phyloP scores from a whole-genome alignment of 1,140 invertebrate genomes.

The Arctopsyche grandis region DNA sequence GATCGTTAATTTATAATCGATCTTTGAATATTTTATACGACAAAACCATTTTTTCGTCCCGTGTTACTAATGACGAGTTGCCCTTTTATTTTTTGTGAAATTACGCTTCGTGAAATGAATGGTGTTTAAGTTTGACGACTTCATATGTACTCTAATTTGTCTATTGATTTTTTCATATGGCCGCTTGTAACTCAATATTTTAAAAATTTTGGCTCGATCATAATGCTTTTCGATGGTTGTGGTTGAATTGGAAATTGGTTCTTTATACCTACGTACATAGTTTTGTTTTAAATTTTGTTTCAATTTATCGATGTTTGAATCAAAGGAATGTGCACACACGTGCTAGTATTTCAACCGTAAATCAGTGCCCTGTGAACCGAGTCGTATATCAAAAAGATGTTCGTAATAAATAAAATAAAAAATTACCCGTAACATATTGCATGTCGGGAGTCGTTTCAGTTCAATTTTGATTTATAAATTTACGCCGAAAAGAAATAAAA shows the following conservation, averaged over 20 bases:
- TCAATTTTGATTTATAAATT: conserved; percentile 36
- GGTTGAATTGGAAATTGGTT: too few species aligned
- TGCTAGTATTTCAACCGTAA: too few species aligned
- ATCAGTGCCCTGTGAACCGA: too few species aligned
- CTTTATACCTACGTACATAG: too few species aligned
- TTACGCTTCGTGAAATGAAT: not conserved
- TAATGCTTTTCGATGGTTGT: too few species aligned
- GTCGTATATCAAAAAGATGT: too few species aligned
- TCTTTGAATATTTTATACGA: conserved; percentile 2
- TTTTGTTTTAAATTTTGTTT: too few species aligned
- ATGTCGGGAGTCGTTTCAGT: conserved; percentile 29
- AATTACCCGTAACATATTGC: conserved; percentile 20
- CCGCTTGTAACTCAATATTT: not conserved
- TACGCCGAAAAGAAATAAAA: not conserved
- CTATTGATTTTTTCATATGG: not conserved
- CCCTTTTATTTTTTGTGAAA: not conserved
- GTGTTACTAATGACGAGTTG: not conserved
- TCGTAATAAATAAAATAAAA: conserved; percentile 23
- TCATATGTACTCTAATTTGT: not conserved
- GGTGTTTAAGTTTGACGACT: not conserved
- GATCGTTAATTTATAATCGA: not conserved
- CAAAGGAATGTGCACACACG: too few species aligned
- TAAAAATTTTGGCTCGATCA: not conserved
- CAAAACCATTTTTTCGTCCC: not conserved
- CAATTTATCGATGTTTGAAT: too few species aligned